Percentiles rank a stretch among this genome's conserved stretches.
phyloP scores from a whole-genome alignment of 2,797 vertebrate genomes.

The Coendou prehensilis region DNA sequence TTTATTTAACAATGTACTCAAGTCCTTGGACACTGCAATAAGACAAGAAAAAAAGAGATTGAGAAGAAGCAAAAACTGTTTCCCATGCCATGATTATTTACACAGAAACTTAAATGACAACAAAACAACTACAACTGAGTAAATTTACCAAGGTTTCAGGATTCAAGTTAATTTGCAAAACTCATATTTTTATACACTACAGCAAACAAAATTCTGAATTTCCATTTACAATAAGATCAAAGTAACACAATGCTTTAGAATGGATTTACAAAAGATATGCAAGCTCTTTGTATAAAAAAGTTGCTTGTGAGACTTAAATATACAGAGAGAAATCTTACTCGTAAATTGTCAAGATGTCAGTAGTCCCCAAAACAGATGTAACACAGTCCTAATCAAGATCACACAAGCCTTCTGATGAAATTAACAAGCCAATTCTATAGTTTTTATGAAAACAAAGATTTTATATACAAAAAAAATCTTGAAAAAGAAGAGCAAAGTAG shows the following conservation, averaged over 20 bases:
- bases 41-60: neutral
- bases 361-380: neutral
- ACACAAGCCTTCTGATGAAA: neutral
- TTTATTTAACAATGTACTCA: neutral
- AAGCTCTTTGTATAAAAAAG: neutral
- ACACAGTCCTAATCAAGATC: neutral
- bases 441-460: slow-evolving; percentile 21
- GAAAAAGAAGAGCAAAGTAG: slow-evolving; percentile 41
- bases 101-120: neutral
- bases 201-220: neutral
- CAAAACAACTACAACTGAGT: neutral
- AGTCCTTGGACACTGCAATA: neutral
- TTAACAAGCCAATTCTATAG: neutral
- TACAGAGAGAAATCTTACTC: neutral
- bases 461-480: slow-evolving; percentile 19
- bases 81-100: neutral
- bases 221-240: neutral
- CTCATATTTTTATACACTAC: neutral
- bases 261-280: neutral
- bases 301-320: neutral
- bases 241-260: neutral
- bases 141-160: neutral
- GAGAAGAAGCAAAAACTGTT: neutral
- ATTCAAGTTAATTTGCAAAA: neutral
- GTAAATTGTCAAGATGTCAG: neutral